Evolutionary conservation across 64 coral and sea anemone genomes (phyloP).

Genomic region (Montipora cactus): DNA sequence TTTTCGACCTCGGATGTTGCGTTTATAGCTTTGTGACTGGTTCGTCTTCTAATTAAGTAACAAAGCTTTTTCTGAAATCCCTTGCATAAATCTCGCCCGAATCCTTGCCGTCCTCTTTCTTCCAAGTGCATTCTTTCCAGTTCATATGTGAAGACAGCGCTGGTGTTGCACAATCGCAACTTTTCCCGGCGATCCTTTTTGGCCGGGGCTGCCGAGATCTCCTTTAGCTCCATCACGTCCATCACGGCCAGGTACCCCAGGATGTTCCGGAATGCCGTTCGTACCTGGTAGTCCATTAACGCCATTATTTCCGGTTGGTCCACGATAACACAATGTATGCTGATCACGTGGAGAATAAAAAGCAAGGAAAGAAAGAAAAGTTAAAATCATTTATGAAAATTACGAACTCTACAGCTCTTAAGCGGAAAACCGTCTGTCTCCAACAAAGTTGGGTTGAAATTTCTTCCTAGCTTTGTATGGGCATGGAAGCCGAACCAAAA

Average conservation of each 20-base stretch:
- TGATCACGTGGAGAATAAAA: not conserved
- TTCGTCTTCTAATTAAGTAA: not conserved
- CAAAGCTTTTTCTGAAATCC: not conserved
- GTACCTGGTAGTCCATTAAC: not conserved
- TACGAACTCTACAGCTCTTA: no score
- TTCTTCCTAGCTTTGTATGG: no score
- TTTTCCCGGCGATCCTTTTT: not conserved
- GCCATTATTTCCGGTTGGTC: not conserved
- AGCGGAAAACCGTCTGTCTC: no score
- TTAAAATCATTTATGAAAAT: no score
- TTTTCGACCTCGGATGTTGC: no score
- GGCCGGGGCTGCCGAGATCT: not conserved
- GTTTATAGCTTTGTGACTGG: no score
- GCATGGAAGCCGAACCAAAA: no score
- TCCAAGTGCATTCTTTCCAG: not conserved
- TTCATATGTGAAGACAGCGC: not conserved
- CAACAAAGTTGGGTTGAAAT: no score
- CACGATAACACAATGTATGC: not conserved
- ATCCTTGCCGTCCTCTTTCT: not conserved
- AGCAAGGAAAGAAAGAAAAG: no score
- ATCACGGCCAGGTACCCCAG: not conserved
- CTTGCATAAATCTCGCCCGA: not conserved
- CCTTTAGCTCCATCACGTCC: not conserved
- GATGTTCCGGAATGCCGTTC: not conserved
- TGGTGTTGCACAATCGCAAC: not conserved